Conservation (phyloP, 2,797 vertebrate genomes). For the Phrynocephalus forsythii region DNA sequence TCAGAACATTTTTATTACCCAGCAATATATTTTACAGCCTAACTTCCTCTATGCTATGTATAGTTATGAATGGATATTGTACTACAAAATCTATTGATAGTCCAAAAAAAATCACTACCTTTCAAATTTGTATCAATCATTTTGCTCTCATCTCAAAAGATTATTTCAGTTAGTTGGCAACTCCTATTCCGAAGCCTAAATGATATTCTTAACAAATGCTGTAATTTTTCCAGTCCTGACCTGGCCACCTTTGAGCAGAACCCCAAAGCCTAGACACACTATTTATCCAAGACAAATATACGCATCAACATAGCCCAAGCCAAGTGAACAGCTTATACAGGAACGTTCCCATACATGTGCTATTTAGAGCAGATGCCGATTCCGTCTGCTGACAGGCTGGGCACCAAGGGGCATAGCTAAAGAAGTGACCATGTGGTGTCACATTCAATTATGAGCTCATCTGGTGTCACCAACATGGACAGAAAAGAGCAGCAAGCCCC, state of each 20-base stretch:
- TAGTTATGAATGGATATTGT: neutral
- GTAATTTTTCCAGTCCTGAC: neutral
- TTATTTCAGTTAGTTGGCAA: neutral
- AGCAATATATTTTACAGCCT: no score
- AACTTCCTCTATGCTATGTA: neutral
- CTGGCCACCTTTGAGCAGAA: neutral
- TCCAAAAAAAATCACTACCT: neutral
- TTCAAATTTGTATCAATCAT: neutral
- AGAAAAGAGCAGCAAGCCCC: neutral
- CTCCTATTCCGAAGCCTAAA: neutral
- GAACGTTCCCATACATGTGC: neutral
- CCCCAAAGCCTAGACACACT: neutral
- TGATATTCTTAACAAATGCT: neutral
- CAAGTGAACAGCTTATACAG: neutral
- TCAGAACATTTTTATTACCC: neutral
- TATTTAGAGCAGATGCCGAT: slow-evolving; percentile 28
- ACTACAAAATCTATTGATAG: neutral
- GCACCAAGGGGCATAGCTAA: slow-evolving; percentile 89
- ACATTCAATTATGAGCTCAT: no score
- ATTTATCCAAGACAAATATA: neutral
- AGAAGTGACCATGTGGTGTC: neutral
- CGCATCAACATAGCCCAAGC: neutral
- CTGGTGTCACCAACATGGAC: no score
- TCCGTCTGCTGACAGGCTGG: slow-evolving; percentile 88
- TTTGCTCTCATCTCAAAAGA: neutral